A percentile compares a stretch with the other conserved stretches of the same genome.
Evolutionary conservation across 2,113 vertebrate genomes (phyloP).

Genomic region (Psilopogon haemacephalus): DNA sequence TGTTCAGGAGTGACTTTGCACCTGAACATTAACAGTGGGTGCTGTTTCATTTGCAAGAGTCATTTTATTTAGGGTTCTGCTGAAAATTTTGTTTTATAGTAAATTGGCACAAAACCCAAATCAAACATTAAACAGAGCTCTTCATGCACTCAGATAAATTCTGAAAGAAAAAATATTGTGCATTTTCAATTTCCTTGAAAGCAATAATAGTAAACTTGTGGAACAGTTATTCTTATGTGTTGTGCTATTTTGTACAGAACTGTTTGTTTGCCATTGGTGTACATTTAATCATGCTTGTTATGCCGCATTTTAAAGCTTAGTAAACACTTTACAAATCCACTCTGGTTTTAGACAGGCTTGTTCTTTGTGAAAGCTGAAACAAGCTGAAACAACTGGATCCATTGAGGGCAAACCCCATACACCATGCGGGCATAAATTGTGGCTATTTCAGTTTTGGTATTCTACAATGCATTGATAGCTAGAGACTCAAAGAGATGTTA

Average conservation of each 20-base stretch:
- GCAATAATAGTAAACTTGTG: background rate
- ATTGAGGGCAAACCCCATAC: background rate
- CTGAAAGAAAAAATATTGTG: background rate
- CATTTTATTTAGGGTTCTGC: background rate
- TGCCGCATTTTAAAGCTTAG: conserved; percentile 29
- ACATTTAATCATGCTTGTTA: conserved; percentile 54
- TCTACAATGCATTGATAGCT: background rate
- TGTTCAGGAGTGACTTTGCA: background rate
- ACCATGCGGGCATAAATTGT: background rate
- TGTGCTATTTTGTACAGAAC: background rate
- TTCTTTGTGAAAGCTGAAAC: conserved; percentile 29
- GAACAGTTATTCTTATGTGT: background rate
- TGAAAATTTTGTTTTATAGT: background rate
- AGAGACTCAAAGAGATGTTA: background rate
- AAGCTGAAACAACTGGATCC: conserved; percentile 29
- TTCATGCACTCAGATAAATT: background rate
- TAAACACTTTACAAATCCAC: conserved; percentile 52
- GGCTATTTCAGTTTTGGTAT: background rate
- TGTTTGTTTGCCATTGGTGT: background rate
- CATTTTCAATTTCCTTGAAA: background rate
- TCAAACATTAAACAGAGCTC: background rate
- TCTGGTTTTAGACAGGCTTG: conserved; percentile 18
- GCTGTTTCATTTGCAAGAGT: background rate
- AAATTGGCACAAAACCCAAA: background rate
- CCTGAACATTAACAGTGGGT: background rate